Base-by-base conservation (phyloP, 37 sponge, comb jelly and placozoan genomes). In the Chondrilla cf. caribensis region DNA sequence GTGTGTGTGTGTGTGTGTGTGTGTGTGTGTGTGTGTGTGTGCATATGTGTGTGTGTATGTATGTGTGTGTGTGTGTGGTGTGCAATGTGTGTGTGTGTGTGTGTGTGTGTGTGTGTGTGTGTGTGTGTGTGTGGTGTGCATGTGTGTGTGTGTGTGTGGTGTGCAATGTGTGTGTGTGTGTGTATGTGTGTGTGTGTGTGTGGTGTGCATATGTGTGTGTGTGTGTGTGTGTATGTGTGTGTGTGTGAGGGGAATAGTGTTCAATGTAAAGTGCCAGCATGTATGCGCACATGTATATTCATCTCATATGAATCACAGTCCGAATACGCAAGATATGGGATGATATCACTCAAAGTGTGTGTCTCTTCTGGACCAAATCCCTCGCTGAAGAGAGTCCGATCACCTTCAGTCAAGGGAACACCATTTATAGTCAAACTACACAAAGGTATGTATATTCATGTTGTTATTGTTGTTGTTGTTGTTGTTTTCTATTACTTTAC, bases 361-460 rank as follows among this genome's bases (percentile, higher is more conserved):
- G 77, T n/a, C 22, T 73, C 76, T 43, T 22, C 58, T 78, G 82
- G 83, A 0, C 84, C 85, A n/a, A 70, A 38, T 41, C 31, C 76
- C 8, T 38, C 76, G 22, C 41, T 2, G 76, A 37, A 39, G 36
- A 22, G 43, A 39, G 2, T 73, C 2, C 67, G 82, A 5, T 58
- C 78, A 9, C 68, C 67, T 8, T 81, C 84, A 22, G 78, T 84
- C 0, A 71, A 42, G 40, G 89, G 89, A 0, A 73, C 85, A 24
- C 26, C 54, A 25, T 54, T 84, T 60, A 31, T 77, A 21, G 86
- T 90, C 2, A n/a, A 32, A 19, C 70, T 90, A n/a, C 25, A 72
- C 26, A 85, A 82, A 43, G 71, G 70, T 65, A 9, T 38, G 72
- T 70, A 11, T 47, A 6, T 47, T 47, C 11, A 11, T 47, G 51